phyloP scores from a whole-genome alignment of 2,797 vertebrate species.

The Anomalospiza imberbis region DNA sequence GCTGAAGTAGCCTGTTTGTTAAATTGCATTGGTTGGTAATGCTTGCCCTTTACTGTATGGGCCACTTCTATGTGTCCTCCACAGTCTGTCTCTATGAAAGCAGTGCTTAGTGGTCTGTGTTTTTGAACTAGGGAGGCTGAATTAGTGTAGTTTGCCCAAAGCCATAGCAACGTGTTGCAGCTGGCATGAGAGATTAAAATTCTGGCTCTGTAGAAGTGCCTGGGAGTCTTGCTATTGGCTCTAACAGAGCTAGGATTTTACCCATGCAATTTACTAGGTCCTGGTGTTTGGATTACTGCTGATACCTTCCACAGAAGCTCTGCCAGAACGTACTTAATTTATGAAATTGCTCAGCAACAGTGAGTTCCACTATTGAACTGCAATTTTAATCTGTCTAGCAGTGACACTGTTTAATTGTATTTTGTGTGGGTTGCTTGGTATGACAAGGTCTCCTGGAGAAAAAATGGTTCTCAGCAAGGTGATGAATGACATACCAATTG shows the following conservation, averaged over 20 bases:
- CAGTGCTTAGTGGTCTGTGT: neutral
- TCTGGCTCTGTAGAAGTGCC: neutral
- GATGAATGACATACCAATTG: neutral
- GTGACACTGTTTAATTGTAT: neutral
- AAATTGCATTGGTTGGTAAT: neutral
- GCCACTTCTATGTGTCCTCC: neutral
- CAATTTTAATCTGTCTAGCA: neutral
- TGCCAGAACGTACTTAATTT: neutral
- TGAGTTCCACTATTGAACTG: neutral
- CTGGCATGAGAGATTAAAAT: neutral
- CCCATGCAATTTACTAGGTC: neutral
- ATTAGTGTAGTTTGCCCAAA: neutral
- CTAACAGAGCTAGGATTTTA: neutral
- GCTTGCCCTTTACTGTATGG: neutral
- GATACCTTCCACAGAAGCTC: neutral
- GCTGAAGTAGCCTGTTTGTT: neutral
- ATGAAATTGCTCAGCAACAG: slow-evolving; percentile 2
- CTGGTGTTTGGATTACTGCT: neutral
- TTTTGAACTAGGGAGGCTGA: neutral
- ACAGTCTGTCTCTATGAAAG: neutral
- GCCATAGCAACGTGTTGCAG: neutral
- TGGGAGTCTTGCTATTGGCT: neutral
- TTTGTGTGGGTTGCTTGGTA: neutral
- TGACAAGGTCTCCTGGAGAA: neutral
- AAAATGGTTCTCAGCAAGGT: neutral